Evolutionary conservation across 2,888 invertebrate genomes (phyloP), one percentile per base, ranked within the genome.

Genomic region (Drosophila barbarae): DNA sequence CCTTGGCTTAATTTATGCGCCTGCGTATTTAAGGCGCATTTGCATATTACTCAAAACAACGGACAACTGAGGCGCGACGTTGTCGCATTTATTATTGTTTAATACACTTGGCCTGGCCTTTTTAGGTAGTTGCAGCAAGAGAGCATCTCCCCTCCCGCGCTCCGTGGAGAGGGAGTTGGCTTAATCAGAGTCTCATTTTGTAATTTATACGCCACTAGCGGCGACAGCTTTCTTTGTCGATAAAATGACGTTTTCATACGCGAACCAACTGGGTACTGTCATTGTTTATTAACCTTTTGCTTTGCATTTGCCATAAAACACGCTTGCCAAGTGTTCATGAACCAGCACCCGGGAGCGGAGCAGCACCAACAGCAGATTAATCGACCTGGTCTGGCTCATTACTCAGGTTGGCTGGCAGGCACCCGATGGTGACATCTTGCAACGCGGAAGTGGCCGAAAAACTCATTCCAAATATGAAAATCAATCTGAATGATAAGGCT

Each of bases 1-100:
- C 74, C 80, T 80, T 76, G 76, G 72, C 64, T 52, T 79, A 77
- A 83, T 80, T 80, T 83, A 80, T 83, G 72, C 63, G 71, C 59
- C 49, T 67, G 70, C 69, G 78, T 75, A 78, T 82, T 84, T 73
- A 77, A 82, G 65, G 72, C 56, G 57, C 65, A 84, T 79, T 79
- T 84, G 84, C 82, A 82, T 81, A 81, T 82, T 80, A 80, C 81
- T 83, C 80, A 83, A 81, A 83, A 55, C 76, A 72, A 67, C 51
- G 51, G 64, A 54, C 39, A 53, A 66, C 51, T 58, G 73, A 73
- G 73, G 73, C 64, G 73, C 78, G 69, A 72, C 70, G 61, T 68
- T 77, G 73, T 69, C 73, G 64, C 74, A 74, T 83, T 77, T 73
- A 72, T 81, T 80, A 73, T 78, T 80, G 61, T 78, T 83, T 72